Conservation (phyloP, 2,888 invertebrate species). For the Athetis lepigone region DNA sequence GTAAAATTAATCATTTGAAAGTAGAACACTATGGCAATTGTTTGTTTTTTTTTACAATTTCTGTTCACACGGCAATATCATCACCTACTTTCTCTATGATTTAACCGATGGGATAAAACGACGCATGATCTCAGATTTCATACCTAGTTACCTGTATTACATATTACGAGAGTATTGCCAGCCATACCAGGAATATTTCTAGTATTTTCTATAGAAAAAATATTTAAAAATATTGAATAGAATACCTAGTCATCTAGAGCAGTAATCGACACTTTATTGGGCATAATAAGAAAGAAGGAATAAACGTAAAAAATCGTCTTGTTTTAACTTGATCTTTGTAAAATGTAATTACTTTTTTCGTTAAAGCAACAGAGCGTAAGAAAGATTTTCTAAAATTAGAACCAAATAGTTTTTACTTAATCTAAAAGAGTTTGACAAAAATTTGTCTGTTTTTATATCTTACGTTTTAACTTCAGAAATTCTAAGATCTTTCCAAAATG, state of each 20-base stretch:
- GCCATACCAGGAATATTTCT: background rate
- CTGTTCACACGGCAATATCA: slow-evolving; percentile 60
- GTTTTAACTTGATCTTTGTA: background rate
- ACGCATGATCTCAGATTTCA: slow-evolving; percentile 36
- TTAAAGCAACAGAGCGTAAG: slow-evolving; percentile 21
- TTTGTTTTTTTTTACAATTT: slow-evolving; percentile 43
- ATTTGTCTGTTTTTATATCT: background rate
- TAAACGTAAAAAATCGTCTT: background rate
- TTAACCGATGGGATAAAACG: slow-evolving; percentile 63
- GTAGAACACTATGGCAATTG: slow-evolving; percentile 47
- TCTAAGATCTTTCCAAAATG: no score
- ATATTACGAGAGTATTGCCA: slow-evolving; percentile 10
- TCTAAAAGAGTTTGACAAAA: background rate
- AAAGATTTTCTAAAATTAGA: slow-evolving; percentile 20
- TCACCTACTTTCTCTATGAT: slow-evolving; percentile 73
- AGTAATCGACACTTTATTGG: background rate
- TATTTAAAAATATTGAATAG: no score
- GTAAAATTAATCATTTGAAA: slow-evolving; percentile 29
- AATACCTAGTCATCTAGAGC: no score
- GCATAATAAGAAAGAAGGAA: background rate
- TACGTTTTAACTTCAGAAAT: background rate
- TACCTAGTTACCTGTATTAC: slow-evolving; percentile 32
- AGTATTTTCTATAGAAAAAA: background rate
- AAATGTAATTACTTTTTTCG: slow-evolving; percentile 21
- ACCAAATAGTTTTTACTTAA: slow-evolving; percentile 4